Evolutionary conservation across 2,888 invertebrate species (phyloP), one percentile per base, ranked within the genome.

Genomic region (Acrocyrtus sp.): DNA sequence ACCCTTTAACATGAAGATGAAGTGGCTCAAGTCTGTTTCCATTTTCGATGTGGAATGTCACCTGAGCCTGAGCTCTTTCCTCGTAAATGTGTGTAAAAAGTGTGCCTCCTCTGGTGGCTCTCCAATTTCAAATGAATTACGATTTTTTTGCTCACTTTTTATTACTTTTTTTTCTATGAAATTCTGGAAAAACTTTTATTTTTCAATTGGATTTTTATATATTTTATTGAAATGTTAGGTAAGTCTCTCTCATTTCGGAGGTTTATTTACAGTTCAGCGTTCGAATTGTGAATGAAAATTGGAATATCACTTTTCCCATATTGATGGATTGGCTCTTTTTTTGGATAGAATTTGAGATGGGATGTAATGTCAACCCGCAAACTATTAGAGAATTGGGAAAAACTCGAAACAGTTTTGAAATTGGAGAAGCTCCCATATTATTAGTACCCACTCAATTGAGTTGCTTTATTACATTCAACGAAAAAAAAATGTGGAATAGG

Each of bases 311-410:
- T 61, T 61, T 50, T 50, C 50, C 50, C 26, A 50, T 24, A 15
- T 50, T 50, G 3, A 34, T 12, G 34, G 12, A 34, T 34, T 34
- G 34, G n/a, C n/a, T n/a, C n/a, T n/a, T n/a, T n/a, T n/a, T 34
- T 34, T 34, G 34, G 34, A 12, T 34, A 8, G 34, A 34, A 34
- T 8, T 34, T 8, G 5, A 34, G 5, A 48, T 34, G 48, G 24
- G 22, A 54, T 57, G 66, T 17, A 54, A 67, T 58, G 67, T 67
- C 58, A 67, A 57, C 29, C 67, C 58, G 67, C 67, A 67, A 51
- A 6, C 24, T n/a, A 47, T 22, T 27, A 39, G 39, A 24, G 19
- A 43, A 57, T 12, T 5, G 26, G 24, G 57, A 24, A 15, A 41
- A 47, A 58, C 43, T 58, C 4, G n/a, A 24, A 43, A 45, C 41